Evolutionary conservation across 2,113 vertebrate species (phyloP).

Genomic region (Falco punctatus): DNA sequence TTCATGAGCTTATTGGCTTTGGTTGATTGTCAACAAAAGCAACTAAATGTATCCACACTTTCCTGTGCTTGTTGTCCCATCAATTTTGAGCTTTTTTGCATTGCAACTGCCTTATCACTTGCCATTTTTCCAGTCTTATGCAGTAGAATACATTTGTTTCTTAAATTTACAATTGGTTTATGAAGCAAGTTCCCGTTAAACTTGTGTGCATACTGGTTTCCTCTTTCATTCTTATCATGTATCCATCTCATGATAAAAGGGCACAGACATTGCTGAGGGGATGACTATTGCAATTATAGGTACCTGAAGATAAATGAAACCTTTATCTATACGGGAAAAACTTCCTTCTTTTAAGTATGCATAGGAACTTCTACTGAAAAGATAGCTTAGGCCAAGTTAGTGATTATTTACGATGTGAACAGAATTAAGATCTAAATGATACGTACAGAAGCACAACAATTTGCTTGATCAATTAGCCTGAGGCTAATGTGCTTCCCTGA

Average conservation of each 20-base stretch:
- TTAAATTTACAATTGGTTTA: background rate
- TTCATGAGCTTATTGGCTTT: background rate
- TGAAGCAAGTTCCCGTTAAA: background rate
- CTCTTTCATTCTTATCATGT: background rate
- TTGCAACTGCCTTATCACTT: background rate
- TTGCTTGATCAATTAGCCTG: conserved; percentile 5
- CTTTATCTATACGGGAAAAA: background rate
- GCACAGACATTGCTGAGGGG: background rate
- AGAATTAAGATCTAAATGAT: background rate
- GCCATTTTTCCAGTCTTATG: background rate
- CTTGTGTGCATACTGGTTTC: background rate
- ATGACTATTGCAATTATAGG: background rate
- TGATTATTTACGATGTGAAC: background rate
- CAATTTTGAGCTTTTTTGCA: background rate
- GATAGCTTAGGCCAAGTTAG: background rate
- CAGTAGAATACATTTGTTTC: background rate
- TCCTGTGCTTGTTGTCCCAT: background rate
- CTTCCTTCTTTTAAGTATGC: background rate
- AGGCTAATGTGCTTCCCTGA: conserved; percentile 34
- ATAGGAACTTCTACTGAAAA: background rate
- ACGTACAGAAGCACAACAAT: background rate
- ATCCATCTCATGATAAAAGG: background rate
- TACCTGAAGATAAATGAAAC: background rate
- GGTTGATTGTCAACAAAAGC: background rate
- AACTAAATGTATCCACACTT: background rate